These are phyloP conservation scores for Busseola fusca DNA, from an alignment of 2,888 invertebrate species.

Conservation along the genomic window DNA sequence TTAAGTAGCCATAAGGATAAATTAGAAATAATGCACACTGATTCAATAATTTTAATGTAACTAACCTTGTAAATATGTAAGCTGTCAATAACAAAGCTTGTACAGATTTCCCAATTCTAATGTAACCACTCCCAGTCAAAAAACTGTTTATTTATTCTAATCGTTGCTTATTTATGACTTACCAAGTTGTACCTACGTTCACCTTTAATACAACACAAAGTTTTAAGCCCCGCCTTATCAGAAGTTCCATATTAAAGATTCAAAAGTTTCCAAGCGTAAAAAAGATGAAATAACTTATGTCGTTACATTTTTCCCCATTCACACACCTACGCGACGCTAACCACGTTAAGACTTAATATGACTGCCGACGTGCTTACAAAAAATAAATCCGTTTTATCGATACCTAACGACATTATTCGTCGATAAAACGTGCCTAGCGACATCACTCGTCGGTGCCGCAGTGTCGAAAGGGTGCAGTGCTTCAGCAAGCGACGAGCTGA, in stretches of 20 bases:
- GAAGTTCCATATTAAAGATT: slow-evolving; percentile 10
- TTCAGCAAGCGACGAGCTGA: slow-evolving; percentile 79
- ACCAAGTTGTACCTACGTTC: not conserved
- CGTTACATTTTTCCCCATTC: slow-evolving; percentile 21
- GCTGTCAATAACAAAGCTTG: not conserved
- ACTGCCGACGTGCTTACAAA: slow-evolving; percentile 24
- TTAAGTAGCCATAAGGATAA: not conserved
- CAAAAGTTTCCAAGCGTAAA: slow-evolving; percentile 3
- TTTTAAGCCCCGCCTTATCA: not conserved
- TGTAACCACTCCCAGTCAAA: not conserved
- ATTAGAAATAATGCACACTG: not conserved
- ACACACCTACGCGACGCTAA: slow-evolving; percentile 26
- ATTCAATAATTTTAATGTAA: not conserved
- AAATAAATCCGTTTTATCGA: slow-evolving; percentile 54
- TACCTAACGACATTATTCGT: slow-evolving; percentile 51
- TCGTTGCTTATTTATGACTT: not conserved
- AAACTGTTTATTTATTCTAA: not conserved
- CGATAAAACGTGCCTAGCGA: slow-evolving; percentile 55
- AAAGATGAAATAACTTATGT: slow-evolving; percentile 24
- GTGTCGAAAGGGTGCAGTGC: slow-evolving; percentile 87
- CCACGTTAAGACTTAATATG: slow-evolving; percentile 35
- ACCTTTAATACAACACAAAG: not conserved
- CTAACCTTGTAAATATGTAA: not conserved
- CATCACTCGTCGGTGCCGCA: slow-evolving; percentile 81
- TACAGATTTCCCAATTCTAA: not conserved